Evolutionary conservation across 1,140 invertebrate species (phyloP), one percentile per base, ranked within the genome.

Genomic region (Dendrolimus punctatus): DNA sequence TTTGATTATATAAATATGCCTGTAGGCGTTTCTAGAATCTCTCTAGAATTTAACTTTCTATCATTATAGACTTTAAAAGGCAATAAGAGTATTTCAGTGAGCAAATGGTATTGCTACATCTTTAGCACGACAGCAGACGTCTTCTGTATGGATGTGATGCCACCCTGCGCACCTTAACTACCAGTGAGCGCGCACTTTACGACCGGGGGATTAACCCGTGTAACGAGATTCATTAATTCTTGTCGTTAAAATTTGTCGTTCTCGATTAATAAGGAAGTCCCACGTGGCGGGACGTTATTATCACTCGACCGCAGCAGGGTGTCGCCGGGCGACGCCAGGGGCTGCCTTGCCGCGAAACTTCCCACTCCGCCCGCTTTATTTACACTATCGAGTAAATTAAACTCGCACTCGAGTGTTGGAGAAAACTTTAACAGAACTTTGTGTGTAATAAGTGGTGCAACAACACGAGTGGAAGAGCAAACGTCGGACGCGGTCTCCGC

Each of bases 201-300:
- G 86, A 86, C 64, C 80, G 71, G 69, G 76, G 80, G 85, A 88
- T 88, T 87, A 88, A 88, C 87, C 87, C 87, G 71, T 83, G 84
- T 88, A 88, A 88, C 84, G 85, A 88, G 87, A 87, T 85, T 87
- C 85, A 88, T 88, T 88, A 88, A 87, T 88, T 87, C 80, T 85
- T 88, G 87, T 88, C 85, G 87, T 88, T 88, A 88, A 88, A 88
- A 88, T 88, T 88, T 88, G 87, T 87, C 83, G 84, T 87, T 86
- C 84, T 81, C 87, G 79, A 88, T 88, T 87, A 88, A 88, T 88
- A 88, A 87, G 84, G 78, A 80, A 77, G 76, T 74, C 81, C 80
- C 70, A 68, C 68, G 66, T 63, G 73, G 68, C 63, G 68, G 69
- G 64, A 82, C 73, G 77, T 85, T 85, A 85, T 84, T 85, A 82